Percentiles rank a stretch among this genome's conserved stretches.
Conservation (phyloP, 2,113 vertebrate species). For the Myrmecobius fasciatus region DNA sequence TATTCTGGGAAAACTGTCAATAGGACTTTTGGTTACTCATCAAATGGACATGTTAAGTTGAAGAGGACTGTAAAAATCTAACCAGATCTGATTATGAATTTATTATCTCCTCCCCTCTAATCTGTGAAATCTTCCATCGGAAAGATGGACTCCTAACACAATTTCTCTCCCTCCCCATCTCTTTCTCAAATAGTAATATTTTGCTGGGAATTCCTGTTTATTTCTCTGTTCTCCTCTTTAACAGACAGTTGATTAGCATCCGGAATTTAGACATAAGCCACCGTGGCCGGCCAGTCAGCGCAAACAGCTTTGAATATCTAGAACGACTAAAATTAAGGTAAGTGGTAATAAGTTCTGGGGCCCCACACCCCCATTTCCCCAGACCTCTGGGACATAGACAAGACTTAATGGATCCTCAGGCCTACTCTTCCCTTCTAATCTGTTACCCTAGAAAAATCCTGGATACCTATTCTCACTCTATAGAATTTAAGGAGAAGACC, state of each 20-base stretch:
- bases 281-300: background rate
- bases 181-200: background rate
- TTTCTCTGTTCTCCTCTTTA: background rate
- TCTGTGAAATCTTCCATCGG: conserved; percentile 9
- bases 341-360: background rate
- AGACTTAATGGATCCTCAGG: background rate
- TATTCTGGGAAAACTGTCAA: background rate
- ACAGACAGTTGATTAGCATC: conserved; percentile 81
- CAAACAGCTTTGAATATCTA: conserved; percentile 66
- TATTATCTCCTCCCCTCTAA: background rate
- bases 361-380: background rate
- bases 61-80: background rate
- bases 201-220: background rate
- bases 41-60: background rate
- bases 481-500: background rate
- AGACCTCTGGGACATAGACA: background rate
- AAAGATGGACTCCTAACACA: background rate
- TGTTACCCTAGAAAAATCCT: background rate
- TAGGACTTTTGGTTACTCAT: background rate
- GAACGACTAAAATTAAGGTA: conserved; percentile 61
- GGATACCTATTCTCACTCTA: background rate
- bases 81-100: background rate
- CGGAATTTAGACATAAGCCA: conserved; percentile 49
- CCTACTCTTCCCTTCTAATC: background rate
- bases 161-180: background rate